Conservation (phyloP, 2,888 invertebrate species). For the Leptinotarsa haldemani region DNA sequence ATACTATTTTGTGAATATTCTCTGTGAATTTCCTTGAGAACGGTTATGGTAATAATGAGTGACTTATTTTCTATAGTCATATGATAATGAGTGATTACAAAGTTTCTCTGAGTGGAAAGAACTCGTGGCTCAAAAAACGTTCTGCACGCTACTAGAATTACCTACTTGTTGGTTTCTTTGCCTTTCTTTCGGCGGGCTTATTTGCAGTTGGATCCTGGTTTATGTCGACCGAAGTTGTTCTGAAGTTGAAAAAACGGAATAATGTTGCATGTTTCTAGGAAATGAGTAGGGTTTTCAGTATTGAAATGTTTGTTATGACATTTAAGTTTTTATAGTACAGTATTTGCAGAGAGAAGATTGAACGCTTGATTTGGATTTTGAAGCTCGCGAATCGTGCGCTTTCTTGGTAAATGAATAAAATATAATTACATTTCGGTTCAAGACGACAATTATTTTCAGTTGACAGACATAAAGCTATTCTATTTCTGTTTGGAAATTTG, state of each 20-base stretch:
- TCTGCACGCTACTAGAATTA: constrained; percentile 13
- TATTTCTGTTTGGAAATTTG: too few relatives aligned
- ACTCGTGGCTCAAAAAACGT: constrained; percentile 3
- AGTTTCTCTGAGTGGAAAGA: constrained; percentile 14
- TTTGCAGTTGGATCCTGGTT: neutral
- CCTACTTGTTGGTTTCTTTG: constrained; percentile 21
- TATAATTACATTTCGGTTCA: too few relatives aligned
- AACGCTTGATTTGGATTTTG: neutral
- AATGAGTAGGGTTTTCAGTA: neutral
- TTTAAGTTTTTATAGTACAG: neutral
- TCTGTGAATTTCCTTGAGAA: neutral
- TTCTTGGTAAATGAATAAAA: neutral
- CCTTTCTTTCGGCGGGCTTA: neutral
- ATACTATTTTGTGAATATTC: neutral
- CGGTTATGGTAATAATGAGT: neutral
- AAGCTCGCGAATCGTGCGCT: neutral
- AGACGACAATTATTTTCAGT: too few relatives aligned
- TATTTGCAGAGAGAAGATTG: neutral
- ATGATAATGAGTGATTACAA: constrained; percentile 14
- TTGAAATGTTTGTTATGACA: constrained; percentile 7
- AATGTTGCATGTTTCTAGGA: constrained; percentile 4
- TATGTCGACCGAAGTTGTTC: constrained; percentile 4
- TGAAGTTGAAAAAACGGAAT: neutral
- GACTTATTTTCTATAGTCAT: constrained; percentile 7
- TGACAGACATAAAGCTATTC: too few relatives aligned